Conservation (phyloP, 1,140 invertebrate genomes). For the Centruroides vittatus region DNA sequence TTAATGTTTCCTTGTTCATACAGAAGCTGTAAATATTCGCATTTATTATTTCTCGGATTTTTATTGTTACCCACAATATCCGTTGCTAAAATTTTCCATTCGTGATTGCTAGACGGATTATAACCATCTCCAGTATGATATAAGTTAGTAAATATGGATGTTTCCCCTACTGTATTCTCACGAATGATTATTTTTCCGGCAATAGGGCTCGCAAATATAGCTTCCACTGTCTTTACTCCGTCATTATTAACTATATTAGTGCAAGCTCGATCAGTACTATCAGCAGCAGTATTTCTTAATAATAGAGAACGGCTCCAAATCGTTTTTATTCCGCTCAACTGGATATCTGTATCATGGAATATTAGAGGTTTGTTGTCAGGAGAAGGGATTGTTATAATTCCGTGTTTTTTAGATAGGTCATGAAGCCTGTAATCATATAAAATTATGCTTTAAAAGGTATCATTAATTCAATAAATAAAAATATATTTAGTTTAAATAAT, state of each 20-base stretch:
- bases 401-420: constrained; percentile 31
- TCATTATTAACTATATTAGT: constrained; percentile 28
- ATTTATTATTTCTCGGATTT: constrained; percentile 1
- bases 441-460: too few relatives aligned
- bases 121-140: constrained; percentile 29
- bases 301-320: constrained; percentile 27
- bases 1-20: constrained; percentile 66
- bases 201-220: constrained; percentile 59
- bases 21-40: constrained; percentile 52
- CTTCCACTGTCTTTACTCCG: constrained; percentile 62
- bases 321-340: constrained; percentile 21
- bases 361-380: constrained; percentile 12
- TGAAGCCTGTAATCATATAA: constrained; percentile 28
- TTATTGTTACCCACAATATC: constrained; percentile 66
- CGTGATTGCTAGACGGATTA: constrained; percentile 40
- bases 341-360: constrained; percentile 21
- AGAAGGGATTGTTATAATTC: constrained; percentile 15
- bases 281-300: constrained; percentile 19
- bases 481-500: too few relatives aligned
- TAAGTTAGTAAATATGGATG: constrained; percentile 55
- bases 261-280: constrained; percentile 11
- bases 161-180: constrained; percentile 41
- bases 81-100: constrained; percentile 79
- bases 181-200: constrained; percentile 67
- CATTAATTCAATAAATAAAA: too few relatives aligned